phyloP scores from a whole-genome alignment of 2,888 invertebrate genomes.

The Tetragonisca angustula region DNA sequence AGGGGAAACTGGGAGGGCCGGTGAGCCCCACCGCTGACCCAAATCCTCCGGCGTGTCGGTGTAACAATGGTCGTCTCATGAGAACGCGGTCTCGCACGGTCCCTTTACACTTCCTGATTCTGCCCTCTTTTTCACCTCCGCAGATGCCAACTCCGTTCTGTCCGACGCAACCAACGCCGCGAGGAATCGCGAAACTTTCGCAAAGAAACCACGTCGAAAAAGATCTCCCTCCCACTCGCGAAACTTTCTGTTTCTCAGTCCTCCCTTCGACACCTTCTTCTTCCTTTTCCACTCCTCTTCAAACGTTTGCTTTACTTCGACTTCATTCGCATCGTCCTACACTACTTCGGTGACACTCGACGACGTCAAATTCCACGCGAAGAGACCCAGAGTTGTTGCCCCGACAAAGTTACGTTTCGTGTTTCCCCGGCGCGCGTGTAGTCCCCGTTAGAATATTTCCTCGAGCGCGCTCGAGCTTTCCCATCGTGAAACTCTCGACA shows the following conservation, averaged over 20 bases:
- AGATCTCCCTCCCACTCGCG: neutral
- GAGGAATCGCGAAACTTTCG: slow-evolving; percentile 4
- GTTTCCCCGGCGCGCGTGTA: slow-evolving; percentile 1
- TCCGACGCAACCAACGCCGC: neutral
- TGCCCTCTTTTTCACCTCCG: slow-evolving; percentile 61
- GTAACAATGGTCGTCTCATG: slow-evolving; percentile 74
- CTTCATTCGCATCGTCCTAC: too few relatives aligned
- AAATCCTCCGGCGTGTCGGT: slow-evolving; percentile 71
- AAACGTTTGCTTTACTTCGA: too few relatives aligned
- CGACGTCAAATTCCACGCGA: neutral
- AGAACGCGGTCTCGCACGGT: slow-evolving; percentile 73
- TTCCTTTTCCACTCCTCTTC: too few relatives aligned
- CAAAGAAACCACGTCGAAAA: neutral
- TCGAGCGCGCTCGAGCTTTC: slow-evolving; percentile 33
- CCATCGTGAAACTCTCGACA: slow-evolving; percentile 34
- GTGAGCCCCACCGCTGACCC: slow-evolving; percentile 76
- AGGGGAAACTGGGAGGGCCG: slow-evolving; percentile 76
- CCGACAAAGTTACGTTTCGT: slow-evolving; percentile 9
- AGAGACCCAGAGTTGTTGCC: neutral
- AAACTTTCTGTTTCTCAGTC: neutral
- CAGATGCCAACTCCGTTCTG: slow-evolving; percentile 33
- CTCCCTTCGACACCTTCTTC: neutral
- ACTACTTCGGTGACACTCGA: too few relatives aligned
- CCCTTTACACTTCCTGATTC: slow-evolving; percentile 71
- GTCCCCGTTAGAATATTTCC: slow-evolving; percentile 27